Evolutionary conservation across 2,797 vertebrate species (phyloP).

Genomic region (Adrianichthys oophorus): DNA sequence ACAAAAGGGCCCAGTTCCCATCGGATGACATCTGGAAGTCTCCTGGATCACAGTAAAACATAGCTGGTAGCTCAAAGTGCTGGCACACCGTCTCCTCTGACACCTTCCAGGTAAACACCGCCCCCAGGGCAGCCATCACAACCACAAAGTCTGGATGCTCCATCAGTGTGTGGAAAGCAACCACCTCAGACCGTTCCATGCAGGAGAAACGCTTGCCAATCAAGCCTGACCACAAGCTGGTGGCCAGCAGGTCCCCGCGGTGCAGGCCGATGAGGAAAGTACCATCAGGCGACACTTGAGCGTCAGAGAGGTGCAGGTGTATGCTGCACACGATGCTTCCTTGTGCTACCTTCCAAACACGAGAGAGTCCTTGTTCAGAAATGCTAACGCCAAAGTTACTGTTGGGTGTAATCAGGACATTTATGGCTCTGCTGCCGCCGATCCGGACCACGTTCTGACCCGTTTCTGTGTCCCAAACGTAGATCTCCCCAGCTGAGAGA

Average conservation of each 20-base stretch:
- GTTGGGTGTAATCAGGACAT: constrained; percentile 80
- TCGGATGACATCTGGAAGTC: constrained; percentile 72
- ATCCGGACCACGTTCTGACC: constrained; percentile 74
- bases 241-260: constrained; percentile 73
- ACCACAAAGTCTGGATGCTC: constrained; percentile 76
- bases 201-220: constrained; percentile 76
- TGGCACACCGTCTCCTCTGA: constrained; percentile 75
- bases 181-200: constrained; percentile 56
- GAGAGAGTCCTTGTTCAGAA: constrained; percentile 64
- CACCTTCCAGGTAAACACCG: constrained; percentile 81
- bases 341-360: constrained; percentile 76
- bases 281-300: constrained; percentile 76
- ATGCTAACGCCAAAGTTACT: constrained; percentile 74
- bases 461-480: constrained; percentile 75
- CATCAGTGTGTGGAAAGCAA: constrained; percentile 72
- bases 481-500: constrained; percentile 72
- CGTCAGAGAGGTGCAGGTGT: constrained; percentile 60
- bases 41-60: constrained; percentile 53
- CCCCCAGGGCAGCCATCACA: constrained; percentile 68
- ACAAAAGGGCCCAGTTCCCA: constrained; percentile 72
- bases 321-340: constrained; percentile 77
- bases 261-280: constrained; percentile 79
- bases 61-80: constrained; percentile 73
- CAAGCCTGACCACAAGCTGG: constrained; percentile 80
- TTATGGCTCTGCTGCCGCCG: constrained; percentile 54